Conservation (phyloP, 2,113 vertebrate species). For the Asarcornis scutulata region DNA sequence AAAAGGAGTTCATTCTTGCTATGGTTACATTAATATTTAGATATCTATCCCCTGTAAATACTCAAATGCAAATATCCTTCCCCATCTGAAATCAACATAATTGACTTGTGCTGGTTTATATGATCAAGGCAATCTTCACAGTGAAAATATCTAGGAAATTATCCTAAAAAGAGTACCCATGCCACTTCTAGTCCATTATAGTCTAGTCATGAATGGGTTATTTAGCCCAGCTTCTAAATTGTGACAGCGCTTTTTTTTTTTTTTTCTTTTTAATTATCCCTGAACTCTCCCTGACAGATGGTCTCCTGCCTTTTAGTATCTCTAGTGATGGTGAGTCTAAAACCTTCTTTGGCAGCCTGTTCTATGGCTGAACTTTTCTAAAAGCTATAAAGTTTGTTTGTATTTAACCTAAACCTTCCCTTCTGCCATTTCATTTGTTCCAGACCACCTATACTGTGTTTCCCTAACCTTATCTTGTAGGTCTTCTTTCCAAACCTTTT, state of each 20-base stretch:
- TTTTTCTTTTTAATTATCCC: not conserved
- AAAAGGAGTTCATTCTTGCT: not conserved
- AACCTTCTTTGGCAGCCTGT: constrained; percentile 51
- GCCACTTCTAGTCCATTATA: not conserved
- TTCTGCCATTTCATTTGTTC: constrained; percentile 42
- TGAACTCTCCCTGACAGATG: constrained; percentile 55
- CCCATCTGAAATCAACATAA: not conserved
- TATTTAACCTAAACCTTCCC: constrained; percentile 20
- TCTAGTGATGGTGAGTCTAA: constrained; percentile 36
- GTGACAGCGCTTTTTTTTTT: not conserved
- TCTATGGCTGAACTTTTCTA: constrained; percentile 44
- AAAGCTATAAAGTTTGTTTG: constrained; percentile 39
- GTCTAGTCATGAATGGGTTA: not conserved
- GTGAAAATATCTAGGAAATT: not conserved
- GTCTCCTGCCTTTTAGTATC: constrained; percentile 50
- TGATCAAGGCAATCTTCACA: not conserved
- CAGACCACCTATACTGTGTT: constrained; percentile 5
- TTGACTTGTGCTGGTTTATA: not conserved
- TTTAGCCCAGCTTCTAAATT: not conserved
- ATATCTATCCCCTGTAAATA: not conserved
- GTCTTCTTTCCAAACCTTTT: not conserved
- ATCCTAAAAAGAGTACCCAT: not conserved
- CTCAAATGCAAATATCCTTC: not conserved
- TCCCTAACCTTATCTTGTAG: not conserved
- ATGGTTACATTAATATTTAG: not conserved